Evolutionary conservation across 1,140 invertebrate genomes (phyloP), one percentile per base, ranked within the genome.

Genomic region (Wasmannia auropunctata): DNA sequence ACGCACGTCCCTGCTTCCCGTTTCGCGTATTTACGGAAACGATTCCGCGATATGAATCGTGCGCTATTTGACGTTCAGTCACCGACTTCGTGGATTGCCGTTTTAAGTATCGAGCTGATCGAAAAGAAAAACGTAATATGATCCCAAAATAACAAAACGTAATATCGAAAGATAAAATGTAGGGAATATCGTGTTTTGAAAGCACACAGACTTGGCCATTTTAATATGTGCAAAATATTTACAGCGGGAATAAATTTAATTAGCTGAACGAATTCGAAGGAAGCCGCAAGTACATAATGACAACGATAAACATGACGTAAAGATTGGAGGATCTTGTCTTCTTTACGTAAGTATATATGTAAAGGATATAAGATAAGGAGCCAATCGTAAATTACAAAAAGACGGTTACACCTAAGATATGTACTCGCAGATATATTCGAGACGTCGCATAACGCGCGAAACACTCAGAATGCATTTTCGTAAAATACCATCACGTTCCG

Each of bases 401-500:
- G 25, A 70, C 25, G 11, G n/a, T 63, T 67, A 67, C 5, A 14
- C 10, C 1, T 10, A 40, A 43, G 19, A 37, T 63, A 63, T 22
- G 63, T 25, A 67, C 22, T 67, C 37, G 60, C 19, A 74, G 63
- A 80, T 79, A 74, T 63, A 40, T 51, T 19, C 11, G 63, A 51
- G 46, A 63, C 56, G 4, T 46, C 56, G 25, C 49, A 56, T 51
- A 63, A 43, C 49, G 75, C 51, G 74, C 8, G 54, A 85, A 28
- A 16, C 40, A 87, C 74, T 60, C 56, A 22, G 63, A 51, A 72
- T 74, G 83, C 74, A 83, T 86, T 75, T 76, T 86, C 49, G 31
- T 43, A 22, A 87, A 16, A 19, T 40, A 72, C 60, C 70, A 83
- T 84, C 56, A 74, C 89, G 85, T 91, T 92, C 91, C 87, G 90